Evolutionary conservation across 2,888 invertebrate genomes (phyloP).

Genomic region (Drosophila siamana): DNA sequence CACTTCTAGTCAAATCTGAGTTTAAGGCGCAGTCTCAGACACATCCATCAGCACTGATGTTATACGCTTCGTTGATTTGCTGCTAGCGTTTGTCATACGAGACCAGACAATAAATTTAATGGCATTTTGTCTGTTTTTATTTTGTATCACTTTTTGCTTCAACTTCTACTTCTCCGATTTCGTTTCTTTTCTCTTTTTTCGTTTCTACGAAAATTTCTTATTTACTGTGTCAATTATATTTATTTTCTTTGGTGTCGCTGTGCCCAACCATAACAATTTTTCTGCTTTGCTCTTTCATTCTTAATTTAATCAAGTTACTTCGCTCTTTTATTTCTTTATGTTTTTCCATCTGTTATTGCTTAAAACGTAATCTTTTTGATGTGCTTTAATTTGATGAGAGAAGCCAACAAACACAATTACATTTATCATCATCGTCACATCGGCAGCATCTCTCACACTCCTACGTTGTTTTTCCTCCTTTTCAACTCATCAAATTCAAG

Average conservation of each 20-base stretch:
- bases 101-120: constrained; percentile 61
- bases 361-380: constrained; percentile 66
- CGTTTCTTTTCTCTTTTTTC: constrained; percentile 30
- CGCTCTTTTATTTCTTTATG: constrained; percentile 15
- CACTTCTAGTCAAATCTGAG: no score
- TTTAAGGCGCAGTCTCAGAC: constrained; percentile 32
- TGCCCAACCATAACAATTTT: constrained; percentile 19
- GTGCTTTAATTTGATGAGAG: constrained; percentile 61
- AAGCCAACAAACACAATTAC: constrained; percentile 69
- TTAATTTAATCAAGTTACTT: constrained; percentile 71
- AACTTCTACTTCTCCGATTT: constrained; percentile 28
- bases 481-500: constrained; percentile 54
- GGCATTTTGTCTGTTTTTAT: constrained; percentile 28
- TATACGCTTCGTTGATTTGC: constrained; percentile 61
- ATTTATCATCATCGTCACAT: constrained; percentile 54
- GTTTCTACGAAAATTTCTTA: constrained; percentile 48
- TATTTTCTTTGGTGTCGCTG: constrained; percentile 30
- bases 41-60: constrained; percentile 47
- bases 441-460: constrained; percentile 38
- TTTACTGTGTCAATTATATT: constrained; percentile 66
- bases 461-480: background rate
- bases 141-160: constrained; percentile 6
- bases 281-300: constrained; percentile 22
- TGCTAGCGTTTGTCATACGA: constrained; percentile 58
- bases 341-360: constrained; percentile 21